Evolutionary conservation across 1,140 invertebrate genomes (phyloP).

Genomic region (Leptinotarsa defecta): DNA sequence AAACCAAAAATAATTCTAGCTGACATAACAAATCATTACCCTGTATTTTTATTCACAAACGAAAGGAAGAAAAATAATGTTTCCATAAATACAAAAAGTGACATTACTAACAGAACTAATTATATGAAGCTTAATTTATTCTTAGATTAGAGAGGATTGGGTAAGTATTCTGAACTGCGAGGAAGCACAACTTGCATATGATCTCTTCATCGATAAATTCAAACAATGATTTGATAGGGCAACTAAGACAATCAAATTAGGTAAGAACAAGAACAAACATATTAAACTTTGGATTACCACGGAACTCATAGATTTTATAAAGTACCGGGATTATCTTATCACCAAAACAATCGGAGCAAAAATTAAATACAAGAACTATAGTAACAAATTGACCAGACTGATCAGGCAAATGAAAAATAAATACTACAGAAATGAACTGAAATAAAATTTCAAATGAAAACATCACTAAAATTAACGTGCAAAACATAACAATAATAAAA

Average conservation of each 20-base stretch:
- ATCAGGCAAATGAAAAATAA: too few relatives aligned
- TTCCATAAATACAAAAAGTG: not conserved
- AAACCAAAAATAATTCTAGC: too few relatives aligned
- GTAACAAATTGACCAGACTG: too few relatives aligned
- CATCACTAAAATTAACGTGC: too few relatives aligned
- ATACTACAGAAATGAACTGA: too few relatives aligned
- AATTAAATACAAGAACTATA: not conserved
- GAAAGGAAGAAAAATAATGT: not conserved
- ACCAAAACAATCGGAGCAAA: not conserved
- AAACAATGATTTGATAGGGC: not conserved
- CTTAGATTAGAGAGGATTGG: not conserved
- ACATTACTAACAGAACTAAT: not conserved
- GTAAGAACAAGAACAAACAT: conserved; percentile 1
- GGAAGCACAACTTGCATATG: not conserved
- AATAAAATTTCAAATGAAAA: too few relatives aligned
- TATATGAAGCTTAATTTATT: not conserved
- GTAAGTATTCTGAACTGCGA: too few relatives aligned
- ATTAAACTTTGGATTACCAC: not conserved
- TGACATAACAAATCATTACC: not conserved
- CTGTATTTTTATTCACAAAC: not conserved
- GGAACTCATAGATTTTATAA: not conserved
- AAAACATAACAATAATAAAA: too few relatives aligned
- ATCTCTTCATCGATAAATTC: not conserved
- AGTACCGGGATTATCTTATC: not conserved
- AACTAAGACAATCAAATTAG: not conserved